Conservation (phyloP, 2,888 invertebrate species). For the Choreutis nemorana region DNA sequence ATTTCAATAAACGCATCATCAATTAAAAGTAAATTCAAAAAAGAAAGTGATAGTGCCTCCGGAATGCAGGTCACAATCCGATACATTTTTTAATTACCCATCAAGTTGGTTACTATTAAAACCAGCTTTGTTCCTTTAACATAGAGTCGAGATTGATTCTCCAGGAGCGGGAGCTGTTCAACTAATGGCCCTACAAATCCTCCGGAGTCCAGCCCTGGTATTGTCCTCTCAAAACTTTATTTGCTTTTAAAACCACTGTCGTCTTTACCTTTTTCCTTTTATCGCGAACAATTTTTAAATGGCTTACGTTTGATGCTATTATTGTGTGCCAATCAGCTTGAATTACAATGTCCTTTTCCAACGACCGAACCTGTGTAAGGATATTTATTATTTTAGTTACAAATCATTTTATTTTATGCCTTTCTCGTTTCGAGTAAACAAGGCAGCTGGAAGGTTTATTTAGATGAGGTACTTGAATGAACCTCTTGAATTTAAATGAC, state of each 20-base stretch:
- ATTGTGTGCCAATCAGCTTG: slow-evolving; percentile 66
- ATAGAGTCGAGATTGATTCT: slow-evolving; percentile 9
- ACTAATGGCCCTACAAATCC: slow-evolving; percentile 63
- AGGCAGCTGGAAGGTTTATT: slow-evolving; percentile 53
- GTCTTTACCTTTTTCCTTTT: slow-evolving; percentile 52
- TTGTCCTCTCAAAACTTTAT: slow-evolving; percentile 52
- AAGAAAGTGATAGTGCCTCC: slow-evolving; percentile 29
- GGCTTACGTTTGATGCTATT: slow-evolving; percentile 64
- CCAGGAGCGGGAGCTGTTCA: slow-evolving; percentile 18
- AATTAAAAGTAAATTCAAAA: slow-evolving; percentile 24
- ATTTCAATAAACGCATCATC: slow-evolving; percentile 14
- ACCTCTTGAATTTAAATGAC: slow-evolving; percentile 40
- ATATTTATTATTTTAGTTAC: slow-evolving; percentile 52
- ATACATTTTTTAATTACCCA: slow-evolving; percentile 38
- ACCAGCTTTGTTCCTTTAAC: slow-evolving; percentile 8
- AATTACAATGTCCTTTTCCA: slow-evolving; percentile 64
- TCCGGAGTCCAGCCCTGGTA: slow-evolving; percentile 46
- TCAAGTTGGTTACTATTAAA: slow-evolving; percentile 11
- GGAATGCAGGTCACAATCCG: slow-evolving; percentile 34
- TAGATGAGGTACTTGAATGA: slow-evolving; percentile 44
- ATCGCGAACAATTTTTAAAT: slow-evolving; percentile 62
- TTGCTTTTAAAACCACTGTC: slow-evolving; percentile 49
- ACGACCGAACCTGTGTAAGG: slow-evolving; percentile 52
- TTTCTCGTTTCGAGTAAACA: slow-evolving; percentile 47
- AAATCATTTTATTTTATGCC: slow-evolving; percentile 50